phyloP scores from a whole-genome alignment of 1,140 invertebrate genomes.

The Eumaeus atala region DNA sequence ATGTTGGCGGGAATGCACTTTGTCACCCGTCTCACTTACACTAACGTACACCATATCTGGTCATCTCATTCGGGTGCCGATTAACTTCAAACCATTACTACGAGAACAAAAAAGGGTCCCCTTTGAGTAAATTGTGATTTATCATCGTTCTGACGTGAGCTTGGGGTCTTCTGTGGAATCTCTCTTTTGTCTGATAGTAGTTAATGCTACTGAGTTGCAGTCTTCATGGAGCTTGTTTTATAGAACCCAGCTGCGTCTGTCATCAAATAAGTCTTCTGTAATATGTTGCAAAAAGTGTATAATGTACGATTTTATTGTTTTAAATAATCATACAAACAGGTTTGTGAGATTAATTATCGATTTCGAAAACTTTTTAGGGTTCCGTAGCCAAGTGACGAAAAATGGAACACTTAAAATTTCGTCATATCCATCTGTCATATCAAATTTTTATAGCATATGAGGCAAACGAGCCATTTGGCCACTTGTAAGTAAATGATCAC shows the following conservation, averaged over 20 bases:
- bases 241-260: neutral
- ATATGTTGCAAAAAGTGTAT: no score
- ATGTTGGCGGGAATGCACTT: slow-evolving; percentile 60
- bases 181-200: slow-evolving; percentile 54
- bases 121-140: slow-evolving; percentile 72
- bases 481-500: no score
- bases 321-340: no score
- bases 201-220: slow-evolving; percentile 65
- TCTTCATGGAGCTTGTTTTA: slow-evolving; percentile 22
- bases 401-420: no score
- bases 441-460: no score
- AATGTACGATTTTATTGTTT: no score
- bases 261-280: no score
- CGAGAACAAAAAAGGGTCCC: slow-evolving; percentile 73
- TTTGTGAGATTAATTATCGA: no score
- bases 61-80: slow-evolving; percentile 42
- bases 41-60: slow-evolving; percentile 21
- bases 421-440: no score
- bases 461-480: no score
- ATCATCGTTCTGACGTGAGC: slow-evolving; percentile 68
- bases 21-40: slow-evolving; percentile 32
- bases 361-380: no score
- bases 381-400: no score
- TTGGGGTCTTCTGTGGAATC: slow-evolving; percentile 51
- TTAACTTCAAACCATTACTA: slow-evolving; percentile 69